phyloP scores from a whole-genome alignment of 2,113 vertebrate species.

The Notarius lentiginosus region DNA sequence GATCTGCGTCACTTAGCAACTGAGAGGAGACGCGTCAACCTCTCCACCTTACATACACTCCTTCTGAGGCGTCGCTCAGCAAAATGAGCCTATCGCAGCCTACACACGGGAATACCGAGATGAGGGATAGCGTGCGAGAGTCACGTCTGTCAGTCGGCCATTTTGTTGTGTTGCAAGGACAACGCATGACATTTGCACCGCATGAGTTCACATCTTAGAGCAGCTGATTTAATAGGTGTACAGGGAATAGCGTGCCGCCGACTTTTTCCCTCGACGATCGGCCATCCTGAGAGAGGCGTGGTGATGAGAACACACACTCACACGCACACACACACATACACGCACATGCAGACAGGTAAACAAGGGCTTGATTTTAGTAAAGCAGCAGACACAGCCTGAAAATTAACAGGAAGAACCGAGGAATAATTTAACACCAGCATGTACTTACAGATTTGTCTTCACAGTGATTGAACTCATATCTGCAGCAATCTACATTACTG shows the following conservation, averaged over 20 bases:
- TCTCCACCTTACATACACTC: neutral
- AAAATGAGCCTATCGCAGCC: neutral
- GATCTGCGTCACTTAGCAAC: constrained; percentile 24
- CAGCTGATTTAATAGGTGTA: constrained; percentile 39
- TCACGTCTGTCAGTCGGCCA: neutral
- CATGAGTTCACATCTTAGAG: neutral
- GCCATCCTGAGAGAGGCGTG: neutral
- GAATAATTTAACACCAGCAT: neutral
- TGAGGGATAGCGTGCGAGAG: constrained; percentile 38
- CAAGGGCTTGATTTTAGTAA: neutral
- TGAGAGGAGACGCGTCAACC: neutral
- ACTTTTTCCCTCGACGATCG: constrained; percentile 16
- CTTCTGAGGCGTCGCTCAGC: constrained; percentile 26
- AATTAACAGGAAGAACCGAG: neutral
- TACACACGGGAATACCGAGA: neutral
- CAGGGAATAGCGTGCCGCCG: constrained; percentile 45
- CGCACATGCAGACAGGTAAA: constrained; percentile 1
- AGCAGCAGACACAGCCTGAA: neutral
- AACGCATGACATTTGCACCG: neutral
- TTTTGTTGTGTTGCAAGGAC: neutral
- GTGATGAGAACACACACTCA: neutral
- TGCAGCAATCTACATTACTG: neutral
- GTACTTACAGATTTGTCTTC: neutral
- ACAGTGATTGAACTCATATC: neutral
- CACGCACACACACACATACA: neutral